phyloP scores from a whole-genome alignment of 1,140 invertebrate genomes.

The Oryctes rhinoceros region DNA sequence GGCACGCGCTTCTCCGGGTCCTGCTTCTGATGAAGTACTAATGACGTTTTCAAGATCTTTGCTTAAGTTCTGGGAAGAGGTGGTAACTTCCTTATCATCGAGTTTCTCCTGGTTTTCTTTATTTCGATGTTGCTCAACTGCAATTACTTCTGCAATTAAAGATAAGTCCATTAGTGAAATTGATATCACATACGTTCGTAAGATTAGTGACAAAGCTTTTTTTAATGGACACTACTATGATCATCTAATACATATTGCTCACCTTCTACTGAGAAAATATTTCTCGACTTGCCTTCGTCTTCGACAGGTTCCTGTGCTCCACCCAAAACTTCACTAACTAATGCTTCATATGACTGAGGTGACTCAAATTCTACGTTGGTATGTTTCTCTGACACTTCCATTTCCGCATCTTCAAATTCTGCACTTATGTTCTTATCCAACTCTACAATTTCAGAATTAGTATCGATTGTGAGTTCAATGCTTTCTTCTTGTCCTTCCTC shows the following conservation, averaged over 20 bases:
- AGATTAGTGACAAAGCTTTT: no score
- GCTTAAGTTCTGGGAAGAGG: no score
- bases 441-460: slow-evolving; percentile 5
- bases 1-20: no score
- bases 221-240: neutral
- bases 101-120: neutral
- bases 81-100: no score
- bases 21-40: no score
- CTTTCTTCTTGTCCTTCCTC: neutral
- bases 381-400: neutral
- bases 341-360: neutral
- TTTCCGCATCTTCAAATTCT: neutral
- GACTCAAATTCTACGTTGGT: neutral
- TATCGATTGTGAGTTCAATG: neutral
- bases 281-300: neutral
- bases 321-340: neutral
- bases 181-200: no score
- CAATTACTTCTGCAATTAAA: no score
- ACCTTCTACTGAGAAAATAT: neutral
- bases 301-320: neutral
- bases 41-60: no score
- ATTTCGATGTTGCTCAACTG: neutral
- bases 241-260: neutral
- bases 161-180: no score
- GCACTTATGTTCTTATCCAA: neutral